Percentiles rank a stretch among this genome's conserved stretches.
Evolutionary conservation across 2,797 vertebrate species (phyloP).

Genomic region (Hirundo rustica): DNA sequence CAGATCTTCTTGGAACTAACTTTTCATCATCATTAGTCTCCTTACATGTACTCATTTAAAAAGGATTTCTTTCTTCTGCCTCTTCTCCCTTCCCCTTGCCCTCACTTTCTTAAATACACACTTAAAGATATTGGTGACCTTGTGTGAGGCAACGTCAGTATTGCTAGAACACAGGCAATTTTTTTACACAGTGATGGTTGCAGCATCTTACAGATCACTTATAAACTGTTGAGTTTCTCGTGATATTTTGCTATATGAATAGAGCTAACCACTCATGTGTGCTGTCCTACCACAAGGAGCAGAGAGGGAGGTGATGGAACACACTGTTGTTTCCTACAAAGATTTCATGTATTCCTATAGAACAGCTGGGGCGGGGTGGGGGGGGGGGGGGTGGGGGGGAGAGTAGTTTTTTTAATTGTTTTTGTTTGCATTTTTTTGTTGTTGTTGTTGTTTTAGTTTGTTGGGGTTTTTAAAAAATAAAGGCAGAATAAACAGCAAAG

Average conservation of each 20-base stretch:
- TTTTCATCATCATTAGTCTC: background rate
- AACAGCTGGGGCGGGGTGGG: fast-evolving
- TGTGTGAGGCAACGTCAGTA: background rate
- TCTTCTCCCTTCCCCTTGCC: background rate
- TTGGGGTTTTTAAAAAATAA: background rate
- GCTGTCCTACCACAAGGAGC: background rate
- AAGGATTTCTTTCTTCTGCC: background rate
- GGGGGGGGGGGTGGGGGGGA: too few species aligned
- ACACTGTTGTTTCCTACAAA: background rate
- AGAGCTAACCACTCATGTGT: too few species aligned
- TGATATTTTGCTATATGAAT: background rate
- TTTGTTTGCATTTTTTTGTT: background rate
- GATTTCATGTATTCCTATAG: background rate
- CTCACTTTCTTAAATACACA: background rate
- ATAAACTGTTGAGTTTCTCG: background rate
- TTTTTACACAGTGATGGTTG: background rate
- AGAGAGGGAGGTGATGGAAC: background rate
- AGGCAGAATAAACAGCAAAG: background rate
- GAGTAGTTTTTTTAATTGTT: background rate
- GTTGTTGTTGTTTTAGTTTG: background rate
- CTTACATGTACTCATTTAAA: background rate
- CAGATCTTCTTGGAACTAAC: background rate
- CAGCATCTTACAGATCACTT: background rate
- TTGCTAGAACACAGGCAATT: background rate
- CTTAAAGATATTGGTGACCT: background rate